Evolutionary conservation across 1,140 invertebrate genomes (phyloP), one percentile per base, ranked within the genome.

Genomic region (Eulimnadia texana): DNA sequence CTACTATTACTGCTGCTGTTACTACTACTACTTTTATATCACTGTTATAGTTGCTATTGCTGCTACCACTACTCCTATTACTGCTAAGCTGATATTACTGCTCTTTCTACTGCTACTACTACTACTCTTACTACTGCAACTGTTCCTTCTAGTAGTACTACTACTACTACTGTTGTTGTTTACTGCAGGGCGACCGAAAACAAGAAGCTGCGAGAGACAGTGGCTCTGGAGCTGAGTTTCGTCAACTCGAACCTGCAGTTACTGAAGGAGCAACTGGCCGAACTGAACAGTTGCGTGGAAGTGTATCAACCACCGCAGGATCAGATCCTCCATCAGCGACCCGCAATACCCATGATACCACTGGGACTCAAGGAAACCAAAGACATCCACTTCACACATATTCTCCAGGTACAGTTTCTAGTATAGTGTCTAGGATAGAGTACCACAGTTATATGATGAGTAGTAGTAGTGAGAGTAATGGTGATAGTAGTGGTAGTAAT

Each of bases 241-340:
- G 90, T 96, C 66, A 96, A 96, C 74, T 96, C 93, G 27, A 97
- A 96, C 76, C 78, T 98, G 42, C 92, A 96, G 72, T 77, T 96
- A 54, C 78, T 98, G n/a, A 96, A 96, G 71, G 93, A 97, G 71
- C 91, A 98, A 72, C 77, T 98, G 62, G 89, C 90, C 0, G 91
- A 96, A 67, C 80, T 97, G 27, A 97, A 96, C 78, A 93, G 91
- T 65, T 92, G 86, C 0, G 89, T 98, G 20, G 89, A 95, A 69
- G 79, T 95, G 10, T 96, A 96, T 75, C 92, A 97, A 74, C 89
- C 85, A 76, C 84, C 91, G 70, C 88, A 84, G 90, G 6, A 52
- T 52, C 6, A 19, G 3, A 19, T 9, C 22, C 93, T 69, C 79
- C 78, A 71, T 47, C 82, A 84, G 65, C 84, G 90, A 71, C 82